These are phyloP conservation scores for Diachasmimorpha longicaudata DNA, from an alignment of 1,140 invertebrate species.

Conservation along the genomic window DNA sequence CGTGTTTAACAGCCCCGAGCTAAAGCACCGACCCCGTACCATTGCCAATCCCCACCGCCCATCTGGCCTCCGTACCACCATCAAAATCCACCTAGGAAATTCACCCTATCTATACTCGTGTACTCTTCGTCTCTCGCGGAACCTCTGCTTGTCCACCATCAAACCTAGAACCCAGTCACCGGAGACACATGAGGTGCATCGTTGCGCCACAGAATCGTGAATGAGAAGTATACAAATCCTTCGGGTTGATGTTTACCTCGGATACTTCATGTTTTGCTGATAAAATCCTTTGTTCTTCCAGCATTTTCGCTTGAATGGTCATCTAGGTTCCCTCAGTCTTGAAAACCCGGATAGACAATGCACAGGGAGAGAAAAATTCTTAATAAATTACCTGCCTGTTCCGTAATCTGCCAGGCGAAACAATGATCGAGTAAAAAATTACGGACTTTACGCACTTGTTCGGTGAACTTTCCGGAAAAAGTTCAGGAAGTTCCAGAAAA, in stretches of 20 bases:
- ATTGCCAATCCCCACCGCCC: conserved; percentile 17
- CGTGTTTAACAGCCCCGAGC: conserved; percentile 56
- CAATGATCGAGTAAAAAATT: no score
- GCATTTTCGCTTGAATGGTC: neutral
- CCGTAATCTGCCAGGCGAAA: no score
- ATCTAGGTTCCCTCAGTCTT: neutral
- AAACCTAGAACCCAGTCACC: neutral
- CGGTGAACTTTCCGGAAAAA: no score
- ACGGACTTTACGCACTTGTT: no score
- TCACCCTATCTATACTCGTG: neutral
- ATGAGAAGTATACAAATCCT: neutral
- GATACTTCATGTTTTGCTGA: neutral
- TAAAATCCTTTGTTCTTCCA: no score
- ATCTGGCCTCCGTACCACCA: conserved; percentile 6
- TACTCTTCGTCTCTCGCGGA: neutral
- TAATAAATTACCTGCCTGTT: no score
- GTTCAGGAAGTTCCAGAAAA: no score
- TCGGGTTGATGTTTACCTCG: neutral
- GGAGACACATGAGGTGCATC: conserved; percentile 25
- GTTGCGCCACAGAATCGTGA: conserved; percentile 3
- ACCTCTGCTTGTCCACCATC: conserved; percentile 4
- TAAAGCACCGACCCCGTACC: conserved; percentile 42
- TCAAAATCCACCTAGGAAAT: conserved; percentile 4
- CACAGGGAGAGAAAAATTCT: no score
- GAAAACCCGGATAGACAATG: no score